phyloP scores from a whole-genome alignment of 2,113 vertebrate species.

The Falcunculus frontatus region DNA sequence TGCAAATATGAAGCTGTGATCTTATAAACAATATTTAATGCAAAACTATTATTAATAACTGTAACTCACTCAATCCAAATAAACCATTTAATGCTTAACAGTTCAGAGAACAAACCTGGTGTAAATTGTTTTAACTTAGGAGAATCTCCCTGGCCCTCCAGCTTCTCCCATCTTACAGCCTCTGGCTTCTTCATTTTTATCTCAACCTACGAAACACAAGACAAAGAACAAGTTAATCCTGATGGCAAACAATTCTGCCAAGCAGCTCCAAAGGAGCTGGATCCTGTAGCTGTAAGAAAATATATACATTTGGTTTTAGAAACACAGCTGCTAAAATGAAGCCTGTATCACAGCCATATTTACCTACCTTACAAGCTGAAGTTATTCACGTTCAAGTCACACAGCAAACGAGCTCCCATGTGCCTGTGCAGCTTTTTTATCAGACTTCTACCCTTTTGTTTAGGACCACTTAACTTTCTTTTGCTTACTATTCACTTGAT shows the following conservation, averaged over 20 bases:
- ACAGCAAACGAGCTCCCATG: not conserved
- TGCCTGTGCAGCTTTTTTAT: not conserved
- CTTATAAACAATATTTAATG: not conserved
- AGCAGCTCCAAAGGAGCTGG: not conserved
- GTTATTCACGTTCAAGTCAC: not conserved
- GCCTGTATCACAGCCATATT: not conserved
- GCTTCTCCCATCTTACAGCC: conserved; percentile 91
- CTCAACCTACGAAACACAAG: conserved; percentile 80
- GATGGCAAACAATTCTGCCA: not conserved
- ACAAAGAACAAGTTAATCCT: conserved; percentile 28
- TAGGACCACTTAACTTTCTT: not conserved
- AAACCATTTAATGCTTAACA: not conserved
- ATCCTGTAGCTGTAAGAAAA: not conserved
- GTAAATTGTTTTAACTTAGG: conserved; percentile 82
- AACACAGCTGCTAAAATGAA: not conserved
- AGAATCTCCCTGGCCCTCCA: conserved; percentile 84
- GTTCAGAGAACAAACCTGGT: conserved; percentile 79
- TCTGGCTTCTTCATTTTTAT: conserved; percentile 98
- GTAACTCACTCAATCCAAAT: not conserved
- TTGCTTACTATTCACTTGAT: not conserved
- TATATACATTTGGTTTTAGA: not conserved
- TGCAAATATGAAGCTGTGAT: not conserved
- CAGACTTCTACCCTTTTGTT: not conserved
- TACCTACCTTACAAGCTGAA: not conserved
- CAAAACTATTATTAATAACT: not conserved